phyloP scores from a whole-genome alignment of 2,797 vertebrate genomes.

The Pempheris klunzingeri region DNA sequence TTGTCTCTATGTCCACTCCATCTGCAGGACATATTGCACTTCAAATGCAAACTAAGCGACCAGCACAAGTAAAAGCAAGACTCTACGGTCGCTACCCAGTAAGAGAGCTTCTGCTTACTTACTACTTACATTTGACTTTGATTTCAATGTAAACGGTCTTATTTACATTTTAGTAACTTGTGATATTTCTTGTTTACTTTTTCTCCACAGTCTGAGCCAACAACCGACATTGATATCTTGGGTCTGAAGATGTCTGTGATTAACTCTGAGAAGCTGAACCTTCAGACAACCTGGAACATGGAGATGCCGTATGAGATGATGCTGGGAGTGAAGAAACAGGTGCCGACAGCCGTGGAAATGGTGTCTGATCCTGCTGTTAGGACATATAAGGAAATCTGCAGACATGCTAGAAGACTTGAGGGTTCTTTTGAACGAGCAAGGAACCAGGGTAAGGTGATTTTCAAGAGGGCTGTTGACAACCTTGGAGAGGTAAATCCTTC shows the following conservation, averaged over 20 bases:
- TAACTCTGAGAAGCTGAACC: constrained; percentile 77
- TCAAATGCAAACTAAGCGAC: constrained; percentile 73
- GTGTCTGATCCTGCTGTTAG: constrained; percentile 73
- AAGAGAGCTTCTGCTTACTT: constrained; percentile 61
- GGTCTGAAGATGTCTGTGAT: constrained; percentile 83
- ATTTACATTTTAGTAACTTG: constrained; percentile 17
- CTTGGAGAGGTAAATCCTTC: constrained; percentile 71
- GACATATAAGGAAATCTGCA: constrained; percentile 69
- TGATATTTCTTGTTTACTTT: constrained; percentile 41
- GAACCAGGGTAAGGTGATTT: constrained; percentile 76
- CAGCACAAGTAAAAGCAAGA: constrained; percentile 78
- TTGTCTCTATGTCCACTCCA: constrained; percentile 83
- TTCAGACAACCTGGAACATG: constrained; percentile 90
- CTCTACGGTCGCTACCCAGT: constrained; percentile 89
- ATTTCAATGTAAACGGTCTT: not conserved
- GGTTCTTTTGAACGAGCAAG: constrained; percentile 77
- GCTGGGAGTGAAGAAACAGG: constrained; percentile 81
- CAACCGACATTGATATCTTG: constrained; percentile 87
- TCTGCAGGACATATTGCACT: constrained; percentile 87
- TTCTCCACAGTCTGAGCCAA: constrained; percentile 85
- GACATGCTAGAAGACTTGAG: constrained; percentile 69
- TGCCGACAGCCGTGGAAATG: constrained; percentile 79
- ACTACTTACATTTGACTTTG: not conserved
- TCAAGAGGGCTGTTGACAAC: constrained; percentile 80
- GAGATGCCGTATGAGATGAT: constrained; percentile 86